Base-by-base conservation (phyloP, 2,888 invertebrate genomes). In the Diploptera punctata region DNA sequence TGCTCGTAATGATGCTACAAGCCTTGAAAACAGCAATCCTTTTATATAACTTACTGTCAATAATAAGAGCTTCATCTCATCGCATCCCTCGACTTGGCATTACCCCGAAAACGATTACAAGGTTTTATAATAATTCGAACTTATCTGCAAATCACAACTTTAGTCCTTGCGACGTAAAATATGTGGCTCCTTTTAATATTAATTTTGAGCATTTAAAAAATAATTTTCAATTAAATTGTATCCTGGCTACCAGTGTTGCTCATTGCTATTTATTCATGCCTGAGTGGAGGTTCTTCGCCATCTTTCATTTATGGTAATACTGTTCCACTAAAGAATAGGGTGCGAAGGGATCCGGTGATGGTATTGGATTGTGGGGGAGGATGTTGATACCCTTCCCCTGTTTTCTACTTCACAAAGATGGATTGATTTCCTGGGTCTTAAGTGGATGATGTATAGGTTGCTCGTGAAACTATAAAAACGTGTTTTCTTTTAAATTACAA, bases 161-260 rank as follows among this genome's bases (percentile, higher is more conserved):
- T n/a, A n/a, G n/a, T n/a, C n/a, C n/a, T n/a, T n/a, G n/a, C n/a
- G n/a, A n/a, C n/a, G n/a, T n/a, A n/a, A n/a, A n/a, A n/a, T n/a
- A n/a, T n/a, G n/a, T n/a, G n/a, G n/a, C 33, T 33, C 10, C 7
- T 33, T 47, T 65, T 65, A 65, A 65, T 65, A 47, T 43, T 44
- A 24, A 26, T 65, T 44, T 65, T 19, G 31, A 24, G 44, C 31
- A 29, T 43, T 69, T 69, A 26, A 24, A 69, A 10, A 69, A 69
- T 69, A 57, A 38, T 33, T 54, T 54, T 43, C 57, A 69, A 69
- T 69, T 69, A 69, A 69, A 69, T 69, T 69, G 33, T 33, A 69
- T 24, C 33, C 18, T 24, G 24, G 57, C 29, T 57, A 2, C 52
- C 2, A 47, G 5, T 47, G 26, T 65, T 65, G 44, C 47, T 65